Percentiles rank a stretch among this genome's conserved stretches.
Evolutionary conservation across 2,113 vertebrate genomes (phyloP).

Genomic region (Oreochromis spilurus): DNA sequence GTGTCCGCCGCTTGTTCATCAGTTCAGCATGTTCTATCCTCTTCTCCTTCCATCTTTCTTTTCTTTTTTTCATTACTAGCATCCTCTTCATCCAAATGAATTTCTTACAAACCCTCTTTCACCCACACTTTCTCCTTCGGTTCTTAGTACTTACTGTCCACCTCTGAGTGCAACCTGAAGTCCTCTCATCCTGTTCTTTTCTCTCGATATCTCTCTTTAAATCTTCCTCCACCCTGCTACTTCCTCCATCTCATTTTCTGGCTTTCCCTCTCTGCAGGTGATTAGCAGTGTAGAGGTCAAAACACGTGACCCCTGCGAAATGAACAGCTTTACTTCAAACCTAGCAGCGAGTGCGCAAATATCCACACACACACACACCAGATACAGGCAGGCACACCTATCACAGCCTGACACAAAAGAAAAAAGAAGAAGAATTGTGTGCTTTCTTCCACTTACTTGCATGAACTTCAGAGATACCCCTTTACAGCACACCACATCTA

Average conservation of each 20-base stretch:
- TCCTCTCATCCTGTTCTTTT: neutral
- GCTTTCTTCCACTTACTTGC: neutral
- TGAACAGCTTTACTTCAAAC: constrained; percentile 22
- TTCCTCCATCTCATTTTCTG: constrained; percentile 20
- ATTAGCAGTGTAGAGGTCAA: constrained; percentile 51
- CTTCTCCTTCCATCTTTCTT: neutral
- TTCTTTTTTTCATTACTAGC: neutral
- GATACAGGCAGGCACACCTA: neutral
- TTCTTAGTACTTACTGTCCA: neutral
- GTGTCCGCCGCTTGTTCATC: neutral
- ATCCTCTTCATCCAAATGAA: neutral
- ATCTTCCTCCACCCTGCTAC: neutral
- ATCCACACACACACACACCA: neutral
- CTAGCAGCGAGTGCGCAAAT: neutral
- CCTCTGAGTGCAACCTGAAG: neutral
- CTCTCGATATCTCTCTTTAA: neutral
- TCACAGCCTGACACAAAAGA: neutral
- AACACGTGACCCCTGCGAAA: constrained; percentile 27
- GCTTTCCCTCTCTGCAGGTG: constrained; percentile 2
- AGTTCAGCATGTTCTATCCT: neutral
- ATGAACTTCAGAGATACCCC: neutral
- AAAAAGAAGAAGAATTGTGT: neutral
- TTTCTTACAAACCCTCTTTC: neutral
- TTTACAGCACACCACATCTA: neutral
- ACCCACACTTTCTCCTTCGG: neutral